These are phyloP conservation scores for Petaurus breviceps DNA, from an alignment of 2,113 vertebrate species.

Conservation along the genomic window DNA sequence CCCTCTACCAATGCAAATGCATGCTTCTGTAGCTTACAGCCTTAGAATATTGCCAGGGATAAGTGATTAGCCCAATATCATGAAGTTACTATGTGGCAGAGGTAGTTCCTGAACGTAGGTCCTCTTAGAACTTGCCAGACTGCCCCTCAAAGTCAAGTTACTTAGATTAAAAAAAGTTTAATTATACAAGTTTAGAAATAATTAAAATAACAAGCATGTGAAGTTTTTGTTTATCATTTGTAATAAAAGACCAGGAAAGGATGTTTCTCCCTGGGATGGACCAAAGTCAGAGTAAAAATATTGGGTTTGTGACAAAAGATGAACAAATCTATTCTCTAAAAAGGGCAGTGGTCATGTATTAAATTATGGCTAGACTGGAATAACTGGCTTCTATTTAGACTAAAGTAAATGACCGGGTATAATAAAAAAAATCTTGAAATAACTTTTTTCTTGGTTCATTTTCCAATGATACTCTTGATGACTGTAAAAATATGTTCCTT, in stretches of 20 bases:
- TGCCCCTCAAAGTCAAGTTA: background rate
- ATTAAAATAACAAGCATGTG: background rate
- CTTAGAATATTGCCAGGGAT: background rate
- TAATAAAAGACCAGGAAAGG: background rate
- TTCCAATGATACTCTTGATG: background rate
- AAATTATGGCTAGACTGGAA: slow-evolving; percentile 6
- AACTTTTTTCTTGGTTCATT: background rate
- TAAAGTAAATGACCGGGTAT: background rate
- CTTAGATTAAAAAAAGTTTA: background rate
- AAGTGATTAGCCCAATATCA: background rate
- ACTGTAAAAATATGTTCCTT: background rate
- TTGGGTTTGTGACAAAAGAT: background rate
- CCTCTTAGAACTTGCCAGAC: background rate
- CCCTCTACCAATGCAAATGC: background rate
- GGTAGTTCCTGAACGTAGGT: background rate
- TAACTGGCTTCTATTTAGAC: background rate
- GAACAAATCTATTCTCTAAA: background rate
- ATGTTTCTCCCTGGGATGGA: background rate
- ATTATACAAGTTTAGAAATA: background rate
- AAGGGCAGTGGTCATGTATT: background rate
- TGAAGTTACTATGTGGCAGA: background rate
- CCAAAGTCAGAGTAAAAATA: background rate
- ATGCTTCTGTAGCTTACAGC: background rate
- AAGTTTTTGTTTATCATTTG: background rate
- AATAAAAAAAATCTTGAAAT: slow-evolving; percentile 21